Evolutionary conservation across 1,140 invertebrate genomes (phyloP).

Genomic region (Bacillus rossius): DNA sequence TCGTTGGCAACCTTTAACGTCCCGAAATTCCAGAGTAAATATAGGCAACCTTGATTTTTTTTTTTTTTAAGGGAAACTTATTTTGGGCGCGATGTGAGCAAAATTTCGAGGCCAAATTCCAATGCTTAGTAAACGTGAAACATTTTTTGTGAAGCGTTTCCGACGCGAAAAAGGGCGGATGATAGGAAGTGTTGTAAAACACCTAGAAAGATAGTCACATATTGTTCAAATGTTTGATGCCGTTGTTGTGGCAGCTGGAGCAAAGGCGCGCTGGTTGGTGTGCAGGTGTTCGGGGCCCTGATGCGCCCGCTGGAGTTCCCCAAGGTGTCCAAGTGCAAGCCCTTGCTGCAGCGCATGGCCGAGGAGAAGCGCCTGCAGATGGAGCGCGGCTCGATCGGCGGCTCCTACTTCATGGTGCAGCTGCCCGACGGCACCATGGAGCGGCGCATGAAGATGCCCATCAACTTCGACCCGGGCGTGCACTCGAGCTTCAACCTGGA

Average conservation of each 20-base stretch:
- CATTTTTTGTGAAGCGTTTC: neutral
- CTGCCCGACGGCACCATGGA: conserved; percentile 86
- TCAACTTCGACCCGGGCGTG: conserved; percentile 86
- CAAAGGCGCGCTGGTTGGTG: neutral
- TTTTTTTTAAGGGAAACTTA: too few relatives aligned
- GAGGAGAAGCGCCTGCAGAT: conserved; percentile 85
- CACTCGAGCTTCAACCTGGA: conserved; percentile 88
- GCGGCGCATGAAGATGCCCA: conserved; percentile 72
- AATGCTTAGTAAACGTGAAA: too few relatives aligned
- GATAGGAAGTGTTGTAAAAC: neutral
- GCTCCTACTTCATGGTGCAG: conserved; percentile 86
- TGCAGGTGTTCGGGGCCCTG: conserved; percentile 78
- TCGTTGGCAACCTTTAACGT: too few relatives aligned
- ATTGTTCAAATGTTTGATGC: neutral
- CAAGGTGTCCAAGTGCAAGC: conserved; percentile 57
- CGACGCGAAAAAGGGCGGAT: too few relatives aligned
- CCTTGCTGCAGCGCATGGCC: conserved; percentile 80
- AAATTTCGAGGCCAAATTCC: too few relatives aligned
- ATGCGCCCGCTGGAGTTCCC: conserved; percentile 88
- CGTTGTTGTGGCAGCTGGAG: neutral
- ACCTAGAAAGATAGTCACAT: neutral
- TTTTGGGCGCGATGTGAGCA: too few relatives aligned
- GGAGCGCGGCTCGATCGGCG: conserved; percentile 80
- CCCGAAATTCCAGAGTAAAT: too few relatives aligned
- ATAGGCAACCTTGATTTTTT: too few relatives aligned